Conservation (phyloP, 2,113 vertebrate genomes). For the Amblyopsis rosae region DNA sequence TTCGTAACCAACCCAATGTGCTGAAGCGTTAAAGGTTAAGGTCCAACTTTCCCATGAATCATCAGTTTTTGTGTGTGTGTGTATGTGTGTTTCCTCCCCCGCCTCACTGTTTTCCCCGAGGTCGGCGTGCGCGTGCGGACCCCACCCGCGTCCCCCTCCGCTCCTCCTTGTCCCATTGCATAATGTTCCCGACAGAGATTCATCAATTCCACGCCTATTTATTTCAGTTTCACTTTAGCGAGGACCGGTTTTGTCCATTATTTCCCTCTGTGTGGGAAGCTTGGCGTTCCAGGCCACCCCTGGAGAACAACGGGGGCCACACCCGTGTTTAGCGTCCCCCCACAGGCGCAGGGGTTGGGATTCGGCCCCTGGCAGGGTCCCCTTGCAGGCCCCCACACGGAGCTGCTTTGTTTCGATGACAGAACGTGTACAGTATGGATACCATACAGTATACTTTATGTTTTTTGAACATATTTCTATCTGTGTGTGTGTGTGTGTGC, state of each 20-base stretch:
- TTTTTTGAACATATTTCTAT: conserved; percentile 3
- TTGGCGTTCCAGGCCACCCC: background rate
- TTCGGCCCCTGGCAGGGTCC: no score
- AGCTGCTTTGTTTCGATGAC: background rate
- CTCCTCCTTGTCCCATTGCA: background rate
- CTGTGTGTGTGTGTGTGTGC: background rate
- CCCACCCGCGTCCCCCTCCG: no score
- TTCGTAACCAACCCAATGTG: no score
- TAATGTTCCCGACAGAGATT: background rate
- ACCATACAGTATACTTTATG: conserved; percentile 1
- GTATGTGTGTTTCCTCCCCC: background rate
- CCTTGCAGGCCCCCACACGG: background rate
- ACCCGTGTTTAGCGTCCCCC: background rate
- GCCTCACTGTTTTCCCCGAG: background rate
- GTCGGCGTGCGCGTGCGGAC: no score
- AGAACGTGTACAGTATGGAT: no score
- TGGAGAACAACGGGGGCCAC: background rate
- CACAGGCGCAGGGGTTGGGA: background rate
- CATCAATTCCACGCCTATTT: background rate
- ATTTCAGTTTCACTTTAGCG: background rate
- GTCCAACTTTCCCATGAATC: background rate
- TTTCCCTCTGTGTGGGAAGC: background rate
- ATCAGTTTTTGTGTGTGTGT: background rate
- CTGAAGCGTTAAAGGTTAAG: no score
- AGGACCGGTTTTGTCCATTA: no score